Evolutionary conservation across 2,888 invertebrate species (phyloP).

Genomic region (Clitarchus hookeri): DNA sequence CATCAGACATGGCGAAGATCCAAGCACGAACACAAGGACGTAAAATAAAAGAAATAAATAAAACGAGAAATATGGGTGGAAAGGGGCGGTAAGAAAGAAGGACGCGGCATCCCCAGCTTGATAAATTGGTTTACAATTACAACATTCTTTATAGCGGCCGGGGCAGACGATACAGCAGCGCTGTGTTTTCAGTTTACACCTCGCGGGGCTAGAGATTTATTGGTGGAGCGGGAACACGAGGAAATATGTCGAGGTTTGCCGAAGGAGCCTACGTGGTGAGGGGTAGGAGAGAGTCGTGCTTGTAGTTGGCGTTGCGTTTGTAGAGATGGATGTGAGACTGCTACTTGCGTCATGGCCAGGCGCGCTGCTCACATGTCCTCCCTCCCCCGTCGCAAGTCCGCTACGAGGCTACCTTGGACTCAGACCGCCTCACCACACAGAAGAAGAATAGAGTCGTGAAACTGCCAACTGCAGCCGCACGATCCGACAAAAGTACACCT

Average conservation of each 20-base stretch:
- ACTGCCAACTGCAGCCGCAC: too few relatives aligned
- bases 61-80: not conserved
- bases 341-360: too few relatives aligned
- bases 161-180: not conserved
- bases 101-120: not conserved
- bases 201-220: not conserved
- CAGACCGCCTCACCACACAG: too few relatives aligned
- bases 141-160: not conserved
- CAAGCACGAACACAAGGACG: not conserved
- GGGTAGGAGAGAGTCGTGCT: not conserved
- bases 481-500: too few relatives aligned
- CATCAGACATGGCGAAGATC: not conserved
- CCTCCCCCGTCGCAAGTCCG: too few relatives aligned
- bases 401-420: too few relatives aligned
- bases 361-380: too few relatives aligned
- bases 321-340: not conserved
- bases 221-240: not conserved
- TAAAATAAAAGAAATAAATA: not conserved
- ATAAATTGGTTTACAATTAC: slow-evolving; percentile 26
- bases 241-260: not conserved
- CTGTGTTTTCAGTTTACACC: not conserved
- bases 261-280: too few relatives aligned
- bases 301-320: not conserved
- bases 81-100: not conserved
- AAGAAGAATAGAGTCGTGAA: too few relatives aligned